A percentile compares a stretch with the other conserved stretches of the same genome.
phyloP scores from a whole-genome alignment of 2,113 vertebrate genomes.

The Psilopsiagon aymara region DNA sequence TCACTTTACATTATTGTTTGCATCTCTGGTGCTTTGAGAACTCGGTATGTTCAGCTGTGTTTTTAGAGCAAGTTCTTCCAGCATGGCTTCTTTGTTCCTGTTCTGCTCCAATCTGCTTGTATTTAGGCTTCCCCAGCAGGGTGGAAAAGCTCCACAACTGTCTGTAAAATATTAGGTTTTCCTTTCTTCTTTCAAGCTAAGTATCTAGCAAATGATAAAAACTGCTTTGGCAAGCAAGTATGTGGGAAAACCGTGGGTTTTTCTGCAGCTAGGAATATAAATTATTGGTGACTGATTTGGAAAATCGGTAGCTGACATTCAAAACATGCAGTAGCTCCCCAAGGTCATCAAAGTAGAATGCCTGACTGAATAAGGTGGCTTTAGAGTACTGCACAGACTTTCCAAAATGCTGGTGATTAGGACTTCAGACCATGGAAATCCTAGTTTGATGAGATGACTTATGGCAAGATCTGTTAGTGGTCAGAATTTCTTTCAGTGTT shows the following conservation, averaged over 20 bases:
- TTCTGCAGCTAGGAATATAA: background rate
- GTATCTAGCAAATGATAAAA: background rate
- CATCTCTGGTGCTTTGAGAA: rapidly evolving
- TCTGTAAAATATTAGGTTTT: background rate
- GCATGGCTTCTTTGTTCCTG: conserved; percentile 12
- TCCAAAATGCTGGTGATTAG: background rate
- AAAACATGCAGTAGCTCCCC: background rate
- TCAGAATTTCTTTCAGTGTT: background rate
- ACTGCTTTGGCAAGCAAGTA: background rate
- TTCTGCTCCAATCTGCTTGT: conserved; percentile 33
- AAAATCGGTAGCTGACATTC: background rate
- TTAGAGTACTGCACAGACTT: background rate
- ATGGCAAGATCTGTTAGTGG: background rate
- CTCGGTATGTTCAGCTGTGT: conserved; percentile 10
- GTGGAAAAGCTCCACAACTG: background rate
- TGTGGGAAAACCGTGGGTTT: background rate
- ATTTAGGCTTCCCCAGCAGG: background rate
- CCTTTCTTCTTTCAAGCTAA: background rate
- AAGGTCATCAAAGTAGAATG: background rate
- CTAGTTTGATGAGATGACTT: background rate
- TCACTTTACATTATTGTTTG: conserved; percentile 24
- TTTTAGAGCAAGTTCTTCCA: conserved; percentile 39
- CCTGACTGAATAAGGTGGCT: background rate
- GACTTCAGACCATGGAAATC: background rate
- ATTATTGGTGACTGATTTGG: background rate